phyloP scores from a whole-genome alignment of 2,888 invertebrate species.

The Aplocera efformata region DNA sequence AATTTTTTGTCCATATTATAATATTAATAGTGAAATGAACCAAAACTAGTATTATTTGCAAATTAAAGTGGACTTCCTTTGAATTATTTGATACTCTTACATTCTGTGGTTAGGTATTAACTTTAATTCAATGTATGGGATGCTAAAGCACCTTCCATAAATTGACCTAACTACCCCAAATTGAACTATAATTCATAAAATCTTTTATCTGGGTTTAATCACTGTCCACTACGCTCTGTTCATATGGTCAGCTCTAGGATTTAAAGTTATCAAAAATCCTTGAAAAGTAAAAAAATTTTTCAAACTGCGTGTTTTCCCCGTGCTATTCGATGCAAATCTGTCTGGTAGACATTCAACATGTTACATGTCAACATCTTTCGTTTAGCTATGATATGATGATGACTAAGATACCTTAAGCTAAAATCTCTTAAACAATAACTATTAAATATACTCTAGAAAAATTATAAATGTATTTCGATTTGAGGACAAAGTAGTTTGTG shows the following conservation, averaged over 20 bases:
- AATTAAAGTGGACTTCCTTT: slow-evolving; percentile 21
- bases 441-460: too few relatives aligned
- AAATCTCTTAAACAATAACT: too few relatives aligned
- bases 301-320: too few relatives aligned
- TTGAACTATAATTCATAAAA: not conserved
- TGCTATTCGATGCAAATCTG: too few relatives aligned
- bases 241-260: slow-evolving; percentile 3
- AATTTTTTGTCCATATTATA: not conserved
- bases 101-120: slow-evolving; percentile 23
- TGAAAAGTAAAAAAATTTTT: too few relatives aligned
- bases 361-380: too few relatives aligned
- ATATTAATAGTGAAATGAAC: slow-evolving; percentile 32
- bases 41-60: slow-evolving; percentile 46
- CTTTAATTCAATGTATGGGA: slow-evolving; percentile 51
- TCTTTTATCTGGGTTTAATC: not conserved
- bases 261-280: not conserved
- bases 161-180: slow-evolving; percentile 41
- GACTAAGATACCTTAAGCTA: too few relatives aligned
- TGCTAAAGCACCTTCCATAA: slow-evolving; percentile 48
- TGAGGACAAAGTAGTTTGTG: too few relatives aligned
- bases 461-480: too few relatives aligned
- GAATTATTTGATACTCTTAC: slow-evolving; percentile 11
- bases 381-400: too few relatives aligned
- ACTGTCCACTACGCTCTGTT: slow-evolving; percentile 6
- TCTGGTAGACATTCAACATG: too few relatives aligned